A percentile compares a stretch with the other conserved stretches of the same genome.
Evolutionary conservation across 2,888 invertebrate species (phyloP).

Genomic region (Sialis fuliginosa): DNA sequence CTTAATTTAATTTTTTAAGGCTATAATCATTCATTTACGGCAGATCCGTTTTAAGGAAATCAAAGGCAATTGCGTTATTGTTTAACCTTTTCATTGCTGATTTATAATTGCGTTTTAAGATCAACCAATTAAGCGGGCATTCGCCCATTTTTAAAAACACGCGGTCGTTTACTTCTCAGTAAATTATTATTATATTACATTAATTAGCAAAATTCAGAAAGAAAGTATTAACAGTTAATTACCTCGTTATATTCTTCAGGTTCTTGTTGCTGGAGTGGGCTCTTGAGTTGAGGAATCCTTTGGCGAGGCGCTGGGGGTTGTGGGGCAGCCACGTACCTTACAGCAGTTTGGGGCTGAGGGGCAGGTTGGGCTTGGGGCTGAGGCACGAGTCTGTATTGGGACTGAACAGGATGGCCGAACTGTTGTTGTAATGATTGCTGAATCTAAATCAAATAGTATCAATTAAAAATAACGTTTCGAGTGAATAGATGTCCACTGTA

Average conservation of each 20-base stretch:
- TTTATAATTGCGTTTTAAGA: too few species aligned
- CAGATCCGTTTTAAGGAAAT: too few species aligned
- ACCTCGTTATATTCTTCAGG: conserved; percentile 46
- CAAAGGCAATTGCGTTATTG: too few species aligned
- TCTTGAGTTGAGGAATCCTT: conserved; percentile 19
- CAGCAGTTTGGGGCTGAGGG: conserved; percentile 2
- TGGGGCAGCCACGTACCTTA: conserved; percentile 5
- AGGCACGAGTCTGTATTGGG: conserved; percentile 11
- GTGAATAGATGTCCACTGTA: neutral
- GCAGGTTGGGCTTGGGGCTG: conserved; percentile 4
- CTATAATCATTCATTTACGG: too few species aligned
- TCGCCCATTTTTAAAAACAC: too few species aligned
- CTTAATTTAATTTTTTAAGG: too few species aligned
- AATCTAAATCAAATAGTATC: neutral
- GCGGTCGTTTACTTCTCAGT: too few species aligned
- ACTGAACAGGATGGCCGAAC: neutral
- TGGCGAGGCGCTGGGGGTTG: conserved; percentile 16
- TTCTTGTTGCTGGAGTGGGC: conserved; percentile 25
- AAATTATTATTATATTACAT: too few species aligned
- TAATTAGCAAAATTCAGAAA: too few species aligned
- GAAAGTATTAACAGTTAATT: too few species aligned
- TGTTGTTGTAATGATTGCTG: neutral
- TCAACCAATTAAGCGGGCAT: too few species aligned
- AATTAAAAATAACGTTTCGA: neutral
- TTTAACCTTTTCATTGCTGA: too few species aligned